These are phyloP conservation scores for Vicugna pacos DNA, from an alignment of 2,113 vertebrate genomes.

Conservation along the genomic window DNA sequence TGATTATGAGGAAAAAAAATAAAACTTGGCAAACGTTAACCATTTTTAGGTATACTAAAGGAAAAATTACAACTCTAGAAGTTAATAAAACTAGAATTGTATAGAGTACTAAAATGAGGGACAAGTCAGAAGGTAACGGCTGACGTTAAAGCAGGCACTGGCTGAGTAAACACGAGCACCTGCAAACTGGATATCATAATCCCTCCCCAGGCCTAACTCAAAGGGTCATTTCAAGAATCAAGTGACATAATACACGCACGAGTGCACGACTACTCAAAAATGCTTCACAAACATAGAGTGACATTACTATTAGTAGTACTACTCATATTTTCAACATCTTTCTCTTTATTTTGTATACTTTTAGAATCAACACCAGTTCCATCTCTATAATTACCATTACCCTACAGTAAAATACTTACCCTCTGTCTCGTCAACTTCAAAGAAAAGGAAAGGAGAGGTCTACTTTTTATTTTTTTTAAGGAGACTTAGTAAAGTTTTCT, in stretches of 20 bases:
- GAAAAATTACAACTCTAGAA: not conserved
- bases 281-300: not conserved
- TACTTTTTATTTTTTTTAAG: not conserved
- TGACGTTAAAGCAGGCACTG: not conserved
- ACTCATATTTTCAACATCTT: not conserved
- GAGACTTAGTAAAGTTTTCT: not conserved
- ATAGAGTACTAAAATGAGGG: not conserved
- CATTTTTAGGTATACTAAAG: not conserved
- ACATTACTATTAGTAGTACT: not conserved
- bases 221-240: constrained; percentile 15
- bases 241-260: not conserved
- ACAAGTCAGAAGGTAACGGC: not conserved
- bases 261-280: constrained; percentile 12
- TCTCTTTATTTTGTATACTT: constrained; percentile 1
- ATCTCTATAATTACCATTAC: not conserved
- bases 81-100: constrained; percentile 24
- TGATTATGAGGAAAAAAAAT: no score
- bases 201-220: not conserved
- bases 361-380: constrained; percentile 2
- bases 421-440: not conserved
- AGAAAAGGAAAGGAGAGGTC: constrained; percentile 7
- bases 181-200: not conserved
- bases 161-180: not conserved
- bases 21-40: not conserved
- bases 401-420: not conserved